phyloP scores from a whole-genome alignment of 2,113 vertebrate genomes.

The Siniperca knerii region DNA sequence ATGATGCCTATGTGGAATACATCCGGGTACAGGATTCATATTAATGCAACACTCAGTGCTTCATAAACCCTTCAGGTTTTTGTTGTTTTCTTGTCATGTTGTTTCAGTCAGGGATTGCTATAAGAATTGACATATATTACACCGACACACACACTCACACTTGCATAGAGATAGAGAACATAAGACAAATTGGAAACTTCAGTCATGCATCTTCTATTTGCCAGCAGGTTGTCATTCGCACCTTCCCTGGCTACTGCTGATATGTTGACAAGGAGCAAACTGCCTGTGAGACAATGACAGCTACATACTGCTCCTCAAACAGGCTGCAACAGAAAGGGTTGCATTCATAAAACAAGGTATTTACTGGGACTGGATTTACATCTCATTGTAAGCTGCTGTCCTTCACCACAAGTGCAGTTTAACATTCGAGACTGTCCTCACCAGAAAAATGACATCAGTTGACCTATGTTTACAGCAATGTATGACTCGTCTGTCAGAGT shows the following conservation, averaged over 20 bases:
- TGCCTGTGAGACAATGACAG: not conserved
- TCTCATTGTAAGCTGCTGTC: not conserved
- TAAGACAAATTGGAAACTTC: slow-evolving; percentile 45
- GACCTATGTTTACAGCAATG: not conserved
- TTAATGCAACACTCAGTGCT: not conserved
- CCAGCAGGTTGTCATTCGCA: slow-evolving; percentile 30
- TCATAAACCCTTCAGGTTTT: not conserved
- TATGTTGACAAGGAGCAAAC: slow-evolving; percentile 27
- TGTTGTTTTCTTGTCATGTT: slow-evolving; percentile 15
- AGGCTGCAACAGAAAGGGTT: not conserved
- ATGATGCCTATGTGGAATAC: not conserved
- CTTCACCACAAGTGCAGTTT: not conserved
- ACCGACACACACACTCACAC: not conserved
- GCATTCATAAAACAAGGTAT: not conserved
- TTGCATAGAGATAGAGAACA: not conserved
- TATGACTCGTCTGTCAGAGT: not conserved
- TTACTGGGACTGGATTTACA: not conserved
- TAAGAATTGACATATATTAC: slow-evolving; percentile 11
- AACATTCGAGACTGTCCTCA: not conserved
- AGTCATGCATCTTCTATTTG: slow-evolving; percentile 20
- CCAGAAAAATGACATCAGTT: not conserved
- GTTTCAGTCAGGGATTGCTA: not conserved
- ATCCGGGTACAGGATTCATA: not conserved
- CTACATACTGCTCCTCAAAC: not conserved
- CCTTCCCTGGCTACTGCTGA: slow-evolving; percentile 18